phyloP scores from a whole-genome alignment of 2,113 vertebrate species.

The Eulacestoma nigropectus region DNA sequence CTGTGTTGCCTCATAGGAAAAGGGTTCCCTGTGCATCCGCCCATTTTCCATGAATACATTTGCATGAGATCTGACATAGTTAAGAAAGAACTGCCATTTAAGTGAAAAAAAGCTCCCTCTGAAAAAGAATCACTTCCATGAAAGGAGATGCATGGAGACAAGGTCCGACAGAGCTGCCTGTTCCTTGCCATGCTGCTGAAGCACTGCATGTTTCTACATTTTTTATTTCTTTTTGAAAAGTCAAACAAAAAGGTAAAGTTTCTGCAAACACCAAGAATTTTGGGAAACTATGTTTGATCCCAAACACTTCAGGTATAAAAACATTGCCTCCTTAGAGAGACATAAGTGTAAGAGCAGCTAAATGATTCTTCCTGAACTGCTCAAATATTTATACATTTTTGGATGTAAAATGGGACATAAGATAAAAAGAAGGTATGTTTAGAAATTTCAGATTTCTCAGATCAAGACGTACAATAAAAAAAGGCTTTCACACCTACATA shows the following conservation, averaged over 20 bases:
- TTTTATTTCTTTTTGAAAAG: background rate
- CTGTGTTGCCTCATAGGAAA: background rate
- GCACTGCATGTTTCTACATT: accelerated
- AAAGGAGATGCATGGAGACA: background rate
- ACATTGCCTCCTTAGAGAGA: accelerated
- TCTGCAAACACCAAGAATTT: background rate
- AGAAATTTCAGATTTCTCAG: background rate
- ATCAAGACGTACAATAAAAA: background rate
- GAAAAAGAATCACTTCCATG: background rate
- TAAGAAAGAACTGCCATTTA: background rate
- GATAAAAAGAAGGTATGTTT: background rate
- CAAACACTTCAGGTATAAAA: background rate
- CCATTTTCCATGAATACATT: background rate
- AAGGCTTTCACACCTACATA: background rate
- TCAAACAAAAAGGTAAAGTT: background rate
- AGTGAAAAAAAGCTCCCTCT: background rate
- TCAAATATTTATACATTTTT: background rate
- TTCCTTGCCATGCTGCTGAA: background rate
- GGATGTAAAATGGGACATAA: background rate
- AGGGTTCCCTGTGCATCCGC: background rate
- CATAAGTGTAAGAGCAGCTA: background rate
- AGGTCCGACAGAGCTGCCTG: background rate
- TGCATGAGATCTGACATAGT: background rate
- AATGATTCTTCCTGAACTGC: background rate
- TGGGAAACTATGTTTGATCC: background rate